Evolutionary conservation across 2,797 vertebrate genomes (phyloP), one percentile per base, ranked within the genome.

Genomic region (Enteromius trimaculatus): DNA sequence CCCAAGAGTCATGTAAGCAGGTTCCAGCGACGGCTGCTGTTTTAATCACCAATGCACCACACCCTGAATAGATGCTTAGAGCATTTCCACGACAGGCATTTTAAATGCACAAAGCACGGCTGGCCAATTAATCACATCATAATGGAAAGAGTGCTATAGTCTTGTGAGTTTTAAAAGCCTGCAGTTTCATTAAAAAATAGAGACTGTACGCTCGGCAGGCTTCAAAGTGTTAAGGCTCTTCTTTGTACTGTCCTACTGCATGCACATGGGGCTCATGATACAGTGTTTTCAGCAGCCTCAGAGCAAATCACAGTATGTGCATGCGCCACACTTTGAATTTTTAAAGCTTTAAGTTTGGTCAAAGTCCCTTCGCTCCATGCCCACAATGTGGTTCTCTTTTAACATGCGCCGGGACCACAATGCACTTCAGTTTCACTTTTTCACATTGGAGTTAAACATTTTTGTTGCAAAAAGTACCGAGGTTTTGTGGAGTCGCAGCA

Each of bases 41-140:
- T 81, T 74, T 74, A 64, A 72, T 74, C 80, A 74, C 42, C 69
- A 81, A 47, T 47, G 13, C 39, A 81, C 39, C 39, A 44, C 60
- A 68, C 23, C 80, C 80, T 31, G 44, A 42, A 66, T 51, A 65
- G 26, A 65, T 49, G 44, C 42, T 81, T 34, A 60, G 39, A 60
- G 53, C 19, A 70, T 44, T 71, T 51, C 53, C 60, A 9, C 37
- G 42, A 76, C 34, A 76, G 74, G 13, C 14, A 76, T 60, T 76
- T 76, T 42, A 39, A 68, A 64, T 53, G n/a, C 31, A 66, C 44
- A 79, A 10, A 66, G 42, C 44, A 23, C 1, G 7, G 17, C 13
- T 14, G 10, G 6, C 3, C 21, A 49, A 53, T 44, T 49, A 49
- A 49, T 65, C 39, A 29, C 39, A 78, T 39, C 23, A 37, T 21